Evolutionary conservation across 2,113 vertebrate genomes (phyloP), one percentile per base, ranked within the genome.

Genomic region (Harpagus bidentatus): DNA sequence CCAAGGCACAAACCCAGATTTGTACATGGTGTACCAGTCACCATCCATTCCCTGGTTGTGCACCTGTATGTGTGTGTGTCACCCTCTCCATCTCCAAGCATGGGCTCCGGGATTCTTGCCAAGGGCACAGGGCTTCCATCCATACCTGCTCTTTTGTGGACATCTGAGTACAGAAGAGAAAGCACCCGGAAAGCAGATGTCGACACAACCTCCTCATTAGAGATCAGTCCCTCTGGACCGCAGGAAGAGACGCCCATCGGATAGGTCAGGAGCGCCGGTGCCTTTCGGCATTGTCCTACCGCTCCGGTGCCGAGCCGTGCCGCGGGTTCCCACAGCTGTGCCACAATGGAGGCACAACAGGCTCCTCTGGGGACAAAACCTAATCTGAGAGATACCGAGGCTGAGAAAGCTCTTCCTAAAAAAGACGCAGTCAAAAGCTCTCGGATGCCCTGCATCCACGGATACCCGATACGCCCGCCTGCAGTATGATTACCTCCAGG

Each of bases 361-460:
- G 93, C 69, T 95, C 90, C 98, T 97, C 86, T 56, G 72, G 98
- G 98, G 98, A 98, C 38, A 94, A 98, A 98, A 98, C 94, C 93
- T 97, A 98, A 98, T 98, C 71, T 53, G 90, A 89, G 97, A 97
- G 97, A 96, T 97, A 98, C 97, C n/a, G 67, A 97, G 70, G 95
- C 87, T 96, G 89, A 97, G 96, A 98, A 98, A 97, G 83, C 70
- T 96, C 97, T 96, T 97, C 97, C 92, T 97, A 95, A 96, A 97
- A 98, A 97, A 96, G 94, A 56, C 13, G 1, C 86, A 93, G 92
- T 97, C 76, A 97, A 97, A 98, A 95, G 94, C 95, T 94, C 79
- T 97, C 20, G 32, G 94, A 88, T 93, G 96, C 90, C 94, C 96
- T 50, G 97, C 17, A 13, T 92, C 88, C 86, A 5, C 11, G 2